Conservation (phyloP, 2,113 vertebrate species). For the Thunnus maccoyii region DNA sequence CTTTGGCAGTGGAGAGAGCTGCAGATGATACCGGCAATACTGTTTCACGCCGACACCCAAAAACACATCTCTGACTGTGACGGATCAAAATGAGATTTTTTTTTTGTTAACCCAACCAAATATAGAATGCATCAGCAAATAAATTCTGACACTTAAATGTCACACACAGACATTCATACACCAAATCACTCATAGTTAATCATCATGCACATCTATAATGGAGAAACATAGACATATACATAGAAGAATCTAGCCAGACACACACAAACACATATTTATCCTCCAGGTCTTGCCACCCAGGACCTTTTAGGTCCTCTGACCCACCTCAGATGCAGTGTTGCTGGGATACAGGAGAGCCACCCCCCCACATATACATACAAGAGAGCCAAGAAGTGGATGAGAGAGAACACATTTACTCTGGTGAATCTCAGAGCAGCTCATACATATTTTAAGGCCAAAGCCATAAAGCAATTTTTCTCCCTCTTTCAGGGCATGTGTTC, state of each 20-base stretch:
- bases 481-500: constrained; percentile 20
- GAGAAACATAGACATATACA: not conserved
- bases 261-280: constrained; percentile 4
- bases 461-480: constrained; percentile 43
- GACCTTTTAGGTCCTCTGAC: constrained; percentile 8
- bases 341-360: constrained; percentile 58
- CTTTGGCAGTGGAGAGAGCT: not conserved
- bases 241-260: constrained; percentile 2
- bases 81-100: too few relatives aligned
- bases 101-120: not conserved
- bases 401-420: constrained; percentile 54
- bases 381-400: constrained; percentile 46
- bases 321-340: constrained; percentile 45
- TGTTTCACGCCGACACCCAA: not conserved
- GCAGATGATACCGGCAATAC: not conserved
- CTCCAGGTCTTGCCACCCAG: constrained; percentile 32
- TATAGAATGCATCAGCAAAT: constrained; percentile 1
- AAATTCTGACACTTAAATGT: not conserved
- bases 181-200: constrained; percentile 1
- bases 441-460: constrained; percentile 66
- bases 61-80: not conserved
- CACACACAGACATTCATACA: not conserved
- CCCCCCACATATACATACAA: constrained; percentile 45
- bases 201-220: not conserved
- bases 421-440: constrained; percentile 61